These are phyloP conservation scores for Struthio camelus DNA, from an alignment of 2,113 vertebrate species.

Conservation along the genomic window DNA sequence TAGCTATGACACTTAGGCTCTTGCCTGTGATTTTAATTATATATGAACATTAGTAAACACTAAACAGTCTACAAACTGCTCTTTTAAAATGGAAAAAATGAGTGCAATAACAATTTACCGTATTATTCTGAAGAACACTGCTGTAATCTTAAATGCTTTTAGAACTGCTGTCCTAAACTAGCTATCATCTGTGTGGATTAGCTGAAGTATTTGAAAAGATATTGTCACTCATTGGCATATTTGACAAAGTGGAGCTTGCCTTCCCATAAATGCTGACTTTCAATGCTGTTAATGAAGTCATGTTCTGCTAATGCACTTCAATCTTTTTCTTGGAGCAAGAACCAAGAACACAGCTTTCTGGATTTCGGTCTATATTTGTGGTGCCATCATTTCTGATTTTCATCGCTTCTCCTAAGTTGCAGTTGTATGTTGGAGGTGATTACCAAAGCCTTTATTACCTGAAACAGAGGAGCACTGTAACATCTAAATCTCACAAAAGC, in stretches of 20 bases:
- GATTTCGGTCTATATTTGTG: slow-evolving; percentile 15
- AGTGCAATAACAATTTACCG: background rate
- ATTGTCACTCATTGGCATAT: background rate
- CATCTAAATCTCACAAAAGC: slow-evolving; percentile 54
- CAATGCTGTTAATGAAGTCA: slow-evolving; percentile 58
- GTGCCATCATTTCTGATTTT: slow-evolving; percentile 29
- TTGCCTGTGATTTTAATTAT: background rate
- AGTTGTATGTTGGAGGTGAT: slow-evolving; percentile 29
- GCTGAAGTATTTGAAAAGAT: slow-evolving; percentile 25
- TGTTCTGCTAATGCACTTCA: slow-evolving; percentile 58
- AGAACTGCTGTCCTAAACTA: background rate
- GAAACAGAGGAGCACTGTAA: slow-evolving; percentile 34
- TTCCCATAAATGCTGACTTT: slow-evolving; percentile 39
- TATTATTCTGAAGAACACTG: background rate
- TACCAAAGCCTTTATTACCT: slow-evolving; percentile 46
- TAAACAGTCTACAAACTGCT: background rate
- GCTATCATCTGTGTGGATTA: background rate
- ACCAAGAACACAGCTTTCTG: background rate
- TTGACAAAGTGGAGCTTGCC: slow-evolving; percentile 2
- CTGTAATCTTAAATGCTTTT: slow-evolving; percentile 17
- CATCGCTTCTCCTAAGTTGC: slow-evolving; percentile 21
- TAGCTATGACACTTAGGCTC: background rate
- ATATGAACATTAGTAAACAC: background rate
- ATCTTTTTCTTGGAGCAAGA: slow-evolving; percentile 34
- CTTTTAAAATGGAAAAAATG: background rate